Percentiles rank a stretch among this genome's conserved stretches.
Conservation (phyloP, 2,113 vertebrate genomes). For the Labeo rohita region DNA sequence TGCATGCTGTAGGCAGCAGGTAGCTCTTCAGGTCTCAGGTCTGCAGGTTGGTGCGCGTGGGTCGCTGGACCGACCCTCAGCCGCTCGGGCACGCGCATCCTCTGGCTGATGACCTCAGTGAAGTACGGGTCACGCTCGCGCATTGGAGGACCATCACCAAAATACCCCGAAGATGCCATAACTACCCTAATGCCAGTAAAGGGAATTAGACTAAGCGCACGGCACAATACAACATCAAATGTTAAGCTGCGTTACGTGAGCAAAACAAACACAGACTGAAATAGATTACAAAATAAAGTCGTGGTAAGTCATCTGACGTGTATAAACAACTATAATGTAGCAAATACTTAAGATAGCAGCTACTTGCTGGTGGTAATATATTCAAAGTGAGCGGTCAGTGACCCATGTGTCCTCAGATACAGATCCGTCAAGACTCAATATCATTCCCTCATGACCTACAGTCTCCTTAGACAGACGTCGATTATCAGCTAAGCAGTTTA, state of each 20-base stretch:
- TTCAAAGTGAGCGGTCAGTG: background rate
- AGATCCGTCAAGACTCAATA: background rate
- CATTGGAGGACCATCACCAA: constrained; percentile 27
- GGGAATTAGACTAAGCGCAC: background rate
- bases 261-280: constrained; percentile 10
- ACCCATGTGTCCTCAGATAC: background rate
- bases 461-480: background rate
- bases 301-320: background rate
- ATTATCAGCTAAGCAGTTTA: background rate
- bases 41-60: constrained; percentile 38
- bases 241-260: background rate
- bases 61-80: constrained; percentile 67
- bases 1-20: constrained; percentile 73
- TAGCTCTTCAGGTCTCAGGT: constrained; percentile 48
- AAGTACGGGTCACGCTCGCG: constrained; percentile 65
- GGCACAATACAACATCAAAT: background rate
- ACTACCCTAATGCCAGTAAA: background rate
- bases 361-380: background rate
- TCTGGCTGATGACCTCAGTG: constrained; percentile 75
- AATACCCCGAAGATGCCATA: constrained; percentile 31
- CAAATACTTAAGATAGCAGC: background rate
- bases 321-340: background rate
- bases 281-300: background rate
- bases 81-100: constrained; percentile 76
- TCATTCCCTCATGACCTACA: background rate